Conservation (phyloP, 2,797 vertebrate genomes). For the Pachyuromys duprasi region DNA sequence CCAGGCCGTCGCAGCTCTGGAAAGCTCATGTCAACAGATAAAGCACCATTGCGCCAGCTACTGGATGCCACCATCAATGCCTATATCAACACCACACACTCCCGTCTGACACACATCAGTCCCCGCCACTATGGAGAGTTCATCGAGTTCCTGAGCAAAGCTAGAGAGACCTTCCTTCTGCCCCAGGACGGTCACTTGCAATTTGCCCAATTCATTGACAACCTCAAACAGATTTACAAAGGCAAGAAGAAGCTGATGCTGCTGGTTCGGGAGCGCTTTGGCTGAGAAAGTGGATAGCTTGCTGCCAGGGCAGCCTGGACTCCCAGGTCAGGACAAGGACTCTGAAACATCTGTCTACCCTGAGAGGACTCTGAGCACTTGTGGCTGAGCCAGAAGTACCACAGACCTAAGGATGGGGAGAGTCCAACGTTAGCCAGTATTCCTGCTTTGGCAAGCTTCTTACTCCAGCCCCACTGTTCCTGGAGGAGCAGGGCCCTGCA, state of each 20-base stretch:
- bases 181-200: constrained; percentile 98
- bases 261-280: constrained; percentile 97
- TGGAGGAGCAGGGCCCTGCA: constrained; percentile 84
- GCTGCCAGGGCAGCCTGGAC: constrained; percentile 74
- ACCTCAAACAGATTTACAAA: constrained; percentile 99
- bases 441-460: constrained; percentile 70
- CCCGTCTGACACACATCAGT: constrained; percentile 98
- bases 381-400: constrained; percentile 85
- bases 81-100: constrained; percentile 99
- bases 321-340: constrained; percentile 78
- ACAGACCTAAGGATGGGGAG: constrained; percentile 71
- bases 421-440: constrained; percentile 50
- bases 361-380: constrained; percentile 86
- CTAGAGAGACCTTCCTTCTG: constrained; percentile 96
- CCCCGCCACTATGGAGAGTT: constrained; percentile 99
- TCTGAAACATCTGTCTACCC: constrained; percentile 80
- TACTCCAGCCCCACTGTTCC: constrained; percentile 77
- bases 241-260: constrained; percentile 99
- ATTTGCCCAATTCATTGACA: constrained; percentile 99
- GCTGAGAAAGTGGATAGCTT: constrained; percentile 88
- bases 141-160: constrained; percentile 99
- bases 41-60: constrained; percentile 97
- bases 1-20: constrained; percentile 98
- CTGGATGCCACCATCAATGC: constrained; percentile 98
- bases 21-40: constrained; percentile 99